Evolutionary conservation across 2,797 vertebrate species (phyloP).

Genomic region (Hypotaenidia okinawae): DNA sequence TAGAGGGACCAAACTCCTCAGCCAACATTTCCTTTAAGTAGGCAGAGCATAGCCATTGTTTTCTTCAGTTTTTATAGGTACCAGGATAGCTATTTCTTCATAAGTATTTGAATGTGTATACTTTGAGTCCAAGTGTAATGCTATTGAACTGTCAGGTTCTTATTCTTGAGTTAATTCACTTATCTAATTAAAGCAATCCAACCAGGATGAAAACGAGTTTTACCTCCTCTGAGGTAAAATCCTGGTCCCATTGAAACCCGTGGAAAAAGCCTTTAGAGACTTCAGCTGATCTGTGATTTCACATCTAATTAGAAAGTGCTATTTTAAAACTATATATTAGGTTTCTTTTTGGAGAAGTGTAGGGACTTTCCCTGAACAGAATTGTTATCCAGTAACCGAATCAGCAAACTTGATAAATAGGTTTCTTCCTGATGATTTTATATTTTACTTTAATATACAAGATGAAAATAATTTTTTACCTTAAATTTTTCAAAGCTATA

Average conservation of each 20-base stretch:
- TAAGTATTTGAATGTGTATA: neutral
- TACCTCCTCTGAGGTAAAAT: neutral
- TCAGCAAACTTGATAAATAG: neutral
- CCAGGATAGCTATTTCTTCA: neutral
- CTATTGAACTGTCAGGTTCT: neutral
- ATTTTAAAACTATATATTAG: neutral
- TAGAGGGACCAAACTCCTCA: neutral
- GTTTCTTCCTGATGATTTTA: neutral
- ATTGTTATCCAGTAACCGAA: neutral
- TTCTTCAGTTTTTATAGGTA: neutral
- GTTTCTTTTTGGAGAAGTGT: accelerated
- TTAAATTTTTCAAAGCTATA: neutral
- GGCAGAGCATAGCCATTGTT: neutral
- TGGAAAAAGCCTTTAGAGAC: neutral
- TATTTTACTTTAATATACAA: neutral
- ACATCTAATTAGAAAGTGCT: neutral
- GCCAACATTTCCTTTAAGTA: neutral
- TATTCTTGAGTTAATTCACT: neutral
- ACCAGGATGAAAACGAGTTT: neutral
- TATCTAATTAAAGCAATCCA: neutral
- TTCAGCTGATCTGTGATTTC: neutral
- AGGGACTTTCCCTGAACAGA: neutral
- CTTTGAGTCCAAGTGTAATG: neutral
- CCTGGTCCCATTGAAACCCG: neutral
- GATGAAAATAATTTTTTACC: neutral